Percentiles rank a stretch among this genome's conserved stretches.
phyloP scores from a whole-genome alignment of 30 jellyfish, hydroid and myxozoan genomes.

The Aurelia coerulea region DNA sequence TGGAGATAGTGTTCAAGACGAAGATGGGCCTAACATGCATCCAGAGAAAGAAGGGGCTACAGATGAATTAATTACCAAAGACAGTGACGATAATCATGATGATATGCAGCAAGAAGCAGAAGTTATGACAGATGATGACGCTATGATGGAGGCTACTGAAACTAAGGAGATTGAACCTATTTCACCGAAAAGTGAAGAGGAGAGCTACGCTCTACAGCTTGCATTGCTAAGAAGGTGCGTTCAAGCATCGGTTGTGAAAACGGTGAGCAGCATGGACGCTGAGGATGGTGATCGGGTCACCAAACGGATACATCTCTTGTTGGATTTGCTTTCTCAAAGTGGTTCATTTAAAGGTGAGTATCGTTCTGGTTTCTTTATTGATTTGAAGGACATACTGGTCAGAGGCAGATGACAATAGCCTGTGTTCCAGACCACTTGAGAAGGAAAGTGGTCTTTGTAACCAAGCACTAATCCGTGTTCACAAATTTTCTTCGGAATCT shows the following conservation, averaged over 20 bases:
- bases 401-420: too few relatives aligned
- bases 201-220: constrained; percentile 27
- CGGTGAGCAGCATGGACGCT: neutral
- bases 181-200: neutral
- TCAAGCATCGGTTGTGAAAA: constrained; percentile 29
- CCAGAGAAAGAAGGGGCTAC: too few relatives aligned
- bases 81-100: too few relatives aligned
- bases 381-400: too few relatives aligned
- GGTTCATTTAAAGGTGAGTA: constrained; percentile 7
- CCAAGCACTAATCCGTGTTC: too few relatives aligned
- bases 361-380: too few relatives aligned
- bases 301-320: constrained; percentile 42
- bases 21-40: too few relatives aligned
- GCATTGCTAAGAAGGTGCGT: constrained; percentile 46
- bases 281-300: constrained; percentile 21
- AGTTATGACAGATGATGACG: neutral
- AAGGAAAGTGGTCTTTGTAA: too few relatives aligned
- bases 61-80: too few relatives aligned
- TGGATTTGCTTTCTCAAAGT: constrained; percentile 35
- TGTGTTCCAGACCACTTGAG: too few relatives aligned
- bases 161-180: neutral
- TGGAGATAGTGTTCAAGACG: too few relatives aligned
- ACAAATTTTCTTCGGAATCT: too few relatives aligned
- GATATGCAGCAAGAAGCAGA: neutral
- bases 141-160: neutral